Percentiles rank a stretch among this genome's conserved stretches.
These are phyloP conservation scores for Mormoops blainvillei DNA, from an alignment of 2,113 vertebrate species.

Conservation along the genomic window DNA sequence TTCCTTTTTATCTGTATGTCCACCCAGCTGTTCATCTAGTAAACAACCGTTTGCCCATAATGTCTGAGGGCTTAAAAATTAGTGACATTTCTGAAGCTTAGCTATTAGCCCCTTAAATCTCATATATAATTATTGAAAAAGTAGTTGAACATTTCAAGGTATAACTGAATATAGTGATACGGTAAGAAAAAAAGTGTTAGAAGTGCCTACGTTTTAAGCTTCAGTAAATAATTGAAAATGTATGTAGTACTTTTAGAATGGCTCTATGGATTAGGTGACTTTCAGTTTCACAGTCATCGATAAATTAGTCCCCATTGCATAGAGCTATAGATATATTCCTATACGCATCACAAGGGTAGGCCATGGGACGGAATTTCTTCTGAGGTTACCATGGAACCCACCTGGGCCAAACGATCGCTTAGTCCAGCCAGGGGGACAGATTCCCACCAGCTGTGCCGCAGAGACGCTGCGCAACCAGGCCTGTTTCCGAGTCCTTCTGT, in stretches of 20 bases:
- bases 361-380: background rate
- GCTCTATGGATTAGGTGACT: background rate
- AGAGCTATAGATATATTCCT: background rate
- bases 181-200: background rate
- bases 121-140: background rate
- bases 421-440: background rate
- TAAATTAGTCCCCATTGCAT: background rate
- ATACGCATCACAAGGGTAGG: background rate
- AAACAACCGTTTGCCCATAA: background rate
- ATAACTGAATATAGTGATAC: background rate
- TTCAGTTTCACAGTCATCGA: background rate
- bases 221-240: background rate
- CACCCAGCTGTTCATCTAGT: background rate
- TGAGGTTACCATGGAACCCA: background rate
- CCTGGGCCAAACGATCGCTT: background rate
- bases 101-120: background rate
- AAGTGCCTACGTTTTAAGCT: background rate
- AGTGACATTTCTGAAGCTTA: background rate
- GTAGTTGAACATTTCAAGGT: background rate
- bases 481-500: background rate
- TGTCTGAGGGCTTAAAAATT: background rate
- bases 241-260: background rate
- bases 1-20: background rate
- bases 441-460: background rate
- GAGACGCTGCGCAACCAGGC: background rate